Evolutionary conservation across 2,888 invertebrate species (phyloP).

Genomic region (Tuberolachnus salignus): DNA sequence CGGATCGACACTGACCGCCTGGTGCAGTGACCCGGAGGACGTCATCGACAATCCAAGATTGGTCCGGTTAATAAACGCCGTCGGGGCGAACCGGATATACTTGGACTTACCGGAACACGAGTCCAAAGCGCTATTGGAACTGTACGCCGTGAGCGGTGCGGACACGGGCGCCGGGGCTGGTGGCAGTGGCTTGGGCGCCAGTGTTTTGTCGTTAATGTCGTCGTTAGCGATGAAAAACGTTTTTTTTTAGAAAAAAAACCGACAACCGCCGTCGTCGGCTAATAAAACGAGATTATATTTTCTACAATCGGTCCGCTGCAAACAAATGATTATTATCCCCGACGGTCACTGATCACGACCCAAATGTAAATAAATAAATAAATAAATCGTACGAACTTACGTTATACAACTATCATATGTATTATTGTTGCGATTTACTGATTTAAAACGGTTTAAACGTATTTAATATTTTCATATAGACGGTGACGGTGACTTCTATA

Average conservation of each 20-base stretch:
- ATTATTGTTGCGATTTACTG: no score
- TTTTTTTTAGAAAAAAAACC: not conserved
- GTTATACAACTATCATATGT: no score
- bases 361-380: no score
- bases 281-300: no score
- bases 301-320: no score
- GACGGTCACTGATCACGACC: no score
- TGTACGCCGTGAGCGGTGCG: not conserved
- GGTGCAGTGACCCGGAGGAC: slow-evolving; percentile 73
- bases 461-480: no score
- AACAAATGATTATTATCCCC: no score
- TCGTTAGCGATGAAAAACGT: not conserved
- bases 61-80: slow-evolving; percentile 70
- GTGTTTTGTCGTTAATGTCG: not conserved
- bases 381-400: no score
- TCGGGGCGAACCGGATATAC: slow-evolving; percentile 74
- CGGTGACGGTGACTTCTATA: no score
- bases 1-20: slow-evolving; percentile 77
- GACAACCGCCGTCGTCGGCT: no score
- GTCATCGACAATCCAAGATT: slow-evolving; percentile 66
- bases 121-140: slow-evolving; percentile 64
- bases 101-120: slow-evolving; percentile 74
- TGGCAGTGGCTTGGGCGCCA: not conserved
- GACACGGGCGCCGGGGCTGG: not conserved
- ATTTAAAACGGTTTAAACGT: no score